Percentiles rank a stretch among this genome's conserved stretches.
These are phyloP conservation scores for Drosophila repleta DNA, from an alignment of 1,140 invertebrate genomes.

Conservation along the genomic window DNA sequence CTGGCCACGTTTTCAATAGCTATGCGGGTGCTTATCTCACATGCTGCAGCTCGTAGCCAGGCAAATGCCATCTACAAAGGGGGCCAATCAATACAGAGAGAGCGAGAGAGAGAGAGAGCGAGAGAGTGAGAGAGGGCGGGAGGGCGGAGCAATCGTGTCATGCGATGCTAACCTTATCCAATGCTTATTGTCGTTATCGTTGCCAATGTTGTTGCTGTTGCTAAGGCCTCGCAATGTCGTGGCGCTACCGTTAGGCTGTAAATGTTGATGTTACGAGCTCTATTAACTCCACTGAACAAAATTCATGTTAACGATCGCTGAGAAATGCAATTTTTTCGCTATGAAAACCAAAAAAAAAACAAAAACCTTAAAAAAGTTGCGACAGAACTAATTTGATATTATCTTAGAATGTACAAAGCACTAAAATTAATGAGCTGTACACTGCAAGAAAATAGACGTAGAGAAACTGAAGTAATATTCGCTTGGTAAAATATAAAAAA, in stretches of 20 bases:
- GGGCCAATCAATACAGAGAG: background rate
- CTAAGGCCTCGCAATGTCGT: slow-evolving; percentile 62
- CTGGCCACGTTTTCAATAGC: no score
- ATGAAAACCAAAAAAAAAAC: background rate
- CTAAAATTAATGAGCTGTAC: slow-evolving; percentile 3
- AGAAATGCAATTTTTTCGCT: background rate
- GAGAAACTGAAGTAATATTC: background rate
- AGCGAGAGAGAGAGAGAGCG: background rate
- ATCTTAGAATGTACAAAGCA: background rate
- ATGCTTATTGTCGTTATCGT: slow-evolving; percentile 67
- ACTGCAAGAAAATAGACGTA: background rate
- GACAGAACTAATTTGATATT: slow-evolving; percentile 6
- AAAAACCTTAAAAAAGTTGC: background rate
- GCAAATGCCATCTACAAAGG: background rate
- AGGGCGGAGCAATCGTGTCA: slow-evolving; percentile 20
- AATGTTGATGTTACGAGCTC: slow-evolving; percentile 57
- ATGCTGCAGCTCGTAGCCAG: slow-evolving; percentile 9
- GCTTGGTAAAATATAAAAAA: background rate
- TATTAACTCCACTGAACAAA: slow-evolving; percentile 52
- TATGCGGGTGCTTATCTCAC: slow-evolving; percentile 68
- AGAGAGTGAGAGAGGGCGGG: background rate
- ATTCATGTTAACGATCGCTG: slow-evolving; percentile 12
- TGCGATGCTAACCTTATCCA: slow-evolving; percentile 68
- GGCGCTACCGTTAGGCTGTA: slow-evolving; percentile 56
- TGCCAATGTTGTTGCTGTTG: slow-evolving; percentile 24